A percentile compares a stretch with the other conserved stretches of the same genome.
Conservation (phyloP, 1,140 invertebrate genomes). For the Drosophila subpulchrella region DNA sequence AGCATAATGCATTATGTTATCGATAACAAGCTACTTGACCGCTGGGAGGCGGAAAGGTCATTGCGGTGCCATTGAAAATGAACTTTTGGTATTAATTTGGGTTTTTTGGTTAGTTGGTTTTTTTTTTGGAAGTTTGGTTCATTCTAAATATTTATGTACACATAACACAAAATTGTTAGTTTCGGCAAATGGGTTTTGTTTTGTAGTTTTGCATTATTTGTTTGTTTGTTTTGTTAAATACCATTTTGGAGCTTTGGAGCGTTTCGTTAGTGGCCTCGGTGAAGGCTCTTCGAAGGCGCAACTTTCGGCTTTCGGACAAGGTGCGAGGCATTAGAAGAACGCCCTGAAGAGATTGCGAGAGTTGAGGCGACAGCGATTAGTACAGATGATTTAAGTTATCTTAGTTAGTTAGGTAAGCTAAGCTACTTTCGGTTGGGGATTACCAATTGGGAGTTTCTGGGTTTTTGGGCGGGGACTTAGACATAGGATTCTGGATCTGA, state of each 20-base stretch:
- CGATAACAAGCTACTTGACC: constrained; percentile 38
- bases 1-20: constrained; percentile 33
- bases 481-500: constrained; percentile 9
- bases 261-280: constrained; percentile 95
- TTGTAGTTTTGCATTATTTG: constrained; percentile 19
- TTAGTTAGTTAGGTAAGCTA: constrained; percentile 40
- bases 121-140: constrained; percentile 29
- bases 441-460: not conserved
- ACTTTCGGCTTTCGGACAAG: constrained; percentile 92
- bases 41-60: constrained; percentile 35
- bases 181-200: constrained; percentile 18
- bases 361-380: constrained; percentile 64
- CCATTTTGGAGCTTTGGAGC: constrained; percentile 94
- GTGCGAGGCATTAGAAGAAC: constrained; percentile 94
- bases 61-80: constrained; percentile 42
- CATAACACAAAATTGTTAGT: constrained; percentile 43
- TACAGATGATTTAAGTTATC: constrained; percentile 46
- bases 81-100: constrained; percentile 4
- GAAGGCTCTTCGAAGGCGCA: constrained; percentile 92
- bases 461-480: not conserved
- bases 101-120: constrained; percentile 13
- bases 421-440: constrained; percentile 4
- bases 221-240: constrained; percentile 85
- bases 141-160: constrained; percentile 49
- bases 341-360: constrained; percentile 87